Base-by-base conservation (phyloP, 1,140 invertebrate genomes). In the Lamellibrachia luymesi region DNA sequence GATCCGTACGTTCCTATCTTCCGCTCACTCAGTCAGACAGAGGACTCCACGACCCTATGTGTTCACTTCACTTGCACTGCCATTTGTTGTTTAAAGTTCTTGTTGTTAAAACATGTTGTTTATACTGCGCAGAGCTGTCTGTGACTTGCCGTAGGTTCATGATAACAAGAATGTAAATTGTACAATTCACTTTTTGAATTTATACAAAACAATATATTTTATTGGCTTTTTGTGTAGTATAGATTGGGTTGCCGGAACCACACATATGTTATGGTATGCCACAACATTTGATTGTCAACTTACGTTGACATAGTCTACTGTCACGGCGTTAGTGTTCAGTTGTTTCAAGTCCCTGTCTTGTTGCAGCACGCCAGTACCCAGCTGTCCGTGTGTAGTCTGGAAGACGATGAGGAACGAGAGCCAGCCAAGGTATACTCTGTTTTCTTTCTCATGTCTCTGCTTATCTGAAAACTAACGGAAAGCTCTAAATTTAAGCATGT, bases 341-440 rank as follows among this genome's bases (percentile, higher is more conserved):
- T 80, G 17, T 4, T 80, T 80, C 64, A 80, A 17, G 13, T 80
- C 17, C 13, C 2, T 80, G 13, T 80, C 6, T 80, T 6, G 2
- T 93, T 17, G 93, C 92, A 91, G 92, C 93, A 25, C 50, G 90
- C 90, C 52, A 93, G 38, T 38, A 90, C 89, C 92, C 90, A 56
- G 92, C 38, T 22, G 51, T 91, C 91, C 0, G 49, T 91, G 91
- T 91, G 91, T n/a, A 91, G 91, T 50, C 50, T 90, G n/a, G 91
- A 93, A 49, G 27, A 51, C 52, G 80, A 80, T 27, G 64, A 93
- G 52, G 92, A 91, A 7, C 4, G 52, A 93, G 92, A 92, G 27
- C 89, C 22, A 64, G 27, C 38, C 1, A 80, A 49, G n/a, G 50
- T 93, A 52, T 22, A 50, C 10, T n/a, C 2, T 8, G 2, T 80